phyloP scores from a whole-genome alignment of 2,797 vertebrate genomes.

The Menidia menidia region DNA sequence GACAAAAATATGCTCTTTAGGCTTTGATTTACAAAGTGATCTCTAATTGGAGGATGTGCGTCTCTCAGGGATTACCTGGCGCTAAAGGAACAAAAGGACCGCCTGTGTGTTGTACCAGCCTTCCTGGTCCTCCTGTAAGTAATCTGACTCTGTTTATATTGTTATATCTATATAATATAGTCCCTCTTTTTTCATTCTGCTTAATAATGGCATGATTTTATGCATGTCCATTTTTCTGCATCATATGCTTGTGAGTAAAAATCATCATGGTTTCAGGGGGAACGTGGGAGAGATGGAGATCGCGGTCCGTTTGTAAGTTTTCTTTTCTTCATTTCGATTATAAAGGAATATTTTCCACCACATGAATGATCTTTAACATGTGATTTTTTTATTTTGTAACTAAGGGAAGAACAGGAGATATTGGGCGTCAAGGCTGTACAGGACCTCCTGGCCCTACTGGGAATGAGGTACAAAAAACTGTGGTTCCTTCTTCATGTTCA shows the following conservation, averaged over 20 bases:
- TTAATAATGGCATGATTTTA: not conserved
- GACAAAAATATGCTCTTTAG: too few species aligned
- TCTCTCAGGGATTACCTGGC: constrained; percentile 68
- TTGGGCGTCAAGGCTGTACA: constrained; percentile 48
- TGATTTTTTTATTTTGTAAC: not conserved
- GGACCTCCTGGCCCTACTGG: constrained; percentile 59
- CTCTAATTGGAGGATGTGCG: not conserved
- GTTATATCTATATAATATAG: not conserved
- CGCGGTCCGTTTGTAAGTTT: constrained; percentile 63
- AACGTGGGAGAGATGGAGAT: constrained; percentile 56
- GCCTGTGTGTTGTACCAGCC: constrained; percentile 5
- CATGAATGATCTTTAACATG: not conserved
- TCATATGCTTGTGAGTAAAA: not conserved
- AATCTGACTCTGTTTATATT: not conserved
- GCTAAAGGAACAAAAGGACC: constrained; percentile 78
- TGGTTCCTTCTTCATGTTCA: not conserved
- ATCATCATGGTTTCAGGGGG: constrained; percentile 59
- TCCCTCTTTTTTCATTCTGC: not conserved
- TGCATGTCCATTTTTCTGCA: not conserved
- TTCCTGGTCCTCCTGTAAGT: constrained; percentile 63
- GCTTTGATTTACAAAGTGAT: too few species aligned
- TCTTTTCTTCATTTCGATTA: constrained; percentile 1
- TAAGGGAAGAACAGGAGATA: constrained; percentile 66
- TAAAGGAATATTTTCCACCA: not conserved
- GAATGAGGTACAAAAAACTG: constrained; percentile 42